Evolutionary conservation across 2,888 invertebrate genomes (phyloP), one percentile per base, ranked within the genome.

Genomic region (Notodonta dromedarius): DNA sequence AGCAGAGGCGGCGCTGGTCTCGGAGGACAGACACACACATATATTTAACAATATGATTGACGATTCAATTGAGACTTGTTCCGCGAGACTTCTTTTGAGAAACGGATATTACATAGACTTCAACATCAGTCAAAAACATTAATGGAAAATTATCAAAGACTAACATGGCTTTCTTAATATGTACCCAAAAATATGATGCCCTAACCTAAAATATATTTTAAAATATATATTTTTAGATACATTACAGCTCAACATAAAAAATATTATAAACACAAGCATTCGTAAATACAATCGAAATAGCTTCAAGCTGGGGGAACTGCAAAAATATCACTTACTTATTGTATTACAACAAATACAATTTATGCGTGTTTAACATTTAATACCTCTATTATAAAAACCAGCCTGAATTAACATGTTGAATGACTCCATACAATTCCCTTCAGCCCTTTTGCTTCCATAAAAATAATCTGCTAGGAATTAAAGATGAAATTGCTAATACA

Each of bases 161-260:
- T 57, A 61, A 57, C 57, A 71, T 69, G 64, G 65, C 65, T 67
- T 66, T 40, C 57, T 62, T 66, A 65, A 39, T 42, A 65, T 57
- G 58, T 55, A 65, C 42, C 52, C 46, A 56, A 56, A 56, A 13
- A 40, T 55, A 55, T 14, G 32, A 7, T 55, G 55, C 56, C 52
- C 55, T 66, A 65, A 56, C 51, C 56, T 74, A 65, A 51, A 62
- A 65, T 55, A 53, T 48, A 50, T 58, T 59, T 57, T 59, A 59
- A 55, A 57, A 57, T 56, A 46, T 46, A 42, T 42, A 4, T 55
- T 55, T 42, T 62, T 35, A 35, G 61, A 69, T 60, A 71, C 59
- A 57, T 59, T 56, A n/a, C 58, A 48, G 55, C 40, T 54, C 54
- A 53, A 40, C 50, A 58, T 13, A 24, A 57, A 35, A 59, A 56